Evolutionary conservation across 2,888 invertebrate species (phyloP).

Genomic region (Capitulum mitella): DNA sequence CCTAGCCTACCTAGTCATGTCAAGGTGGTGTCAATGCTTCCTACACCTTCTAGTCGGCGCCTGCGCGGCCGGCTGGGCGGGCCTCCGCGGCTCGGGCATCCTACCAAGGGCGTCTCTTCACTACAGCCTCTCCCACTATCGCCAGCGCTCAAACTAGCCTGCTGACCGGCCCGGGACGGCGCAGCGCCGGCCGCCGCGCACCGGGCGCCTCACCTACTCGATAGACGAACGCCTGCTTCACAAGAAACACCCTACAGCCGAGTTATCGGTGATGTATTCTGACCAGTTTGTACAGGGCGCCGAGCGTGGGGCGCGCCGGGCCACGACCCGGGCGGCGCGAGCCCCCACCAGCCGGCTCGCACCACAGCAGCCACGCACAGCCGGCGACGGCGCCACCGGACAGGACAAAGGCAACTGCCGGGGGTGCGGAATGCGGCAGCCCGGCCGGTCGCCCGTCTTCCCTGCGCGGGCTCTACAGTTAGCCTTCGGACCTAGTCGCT

Average conservation of each 20-base stretch:
- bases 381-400: too few relatives aligned
- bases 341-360: neutral
- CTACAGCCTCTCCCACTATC: neutral
- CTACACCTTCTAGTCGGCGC: neutral
- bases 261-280: neutral
- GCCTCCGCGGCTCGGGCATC: neutral
- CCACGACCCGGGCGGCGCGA: too few relatives aligned
- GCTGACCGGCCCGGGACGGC: neutral
- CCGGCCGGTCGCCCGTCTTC: too few relatives aligned
- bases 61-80: neutral
- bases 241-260: neutral
- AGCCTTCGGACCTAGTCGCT: neutral
- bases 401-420: too few relatives aligned
- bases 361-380: neutral
- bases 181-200: neutral
- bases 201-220: too few relatives aligned
- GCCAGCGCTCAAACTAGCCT: neutral
- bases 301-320: too few relatives aligned
- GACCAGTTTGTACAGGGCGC: neutral
- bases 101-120: neutral
- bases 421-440: too few relatives aligned
- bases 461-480: neutral
- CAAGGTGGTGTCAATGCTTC: neutral
- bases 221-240: neutral
- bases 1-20: neutral